Percentiles rank a stretch among this genome's conserved stretches.
Evolutionary conservation across 2,888 invertebrate genomes (phyloP).

Genomic region (Altica lythri): DNA sequence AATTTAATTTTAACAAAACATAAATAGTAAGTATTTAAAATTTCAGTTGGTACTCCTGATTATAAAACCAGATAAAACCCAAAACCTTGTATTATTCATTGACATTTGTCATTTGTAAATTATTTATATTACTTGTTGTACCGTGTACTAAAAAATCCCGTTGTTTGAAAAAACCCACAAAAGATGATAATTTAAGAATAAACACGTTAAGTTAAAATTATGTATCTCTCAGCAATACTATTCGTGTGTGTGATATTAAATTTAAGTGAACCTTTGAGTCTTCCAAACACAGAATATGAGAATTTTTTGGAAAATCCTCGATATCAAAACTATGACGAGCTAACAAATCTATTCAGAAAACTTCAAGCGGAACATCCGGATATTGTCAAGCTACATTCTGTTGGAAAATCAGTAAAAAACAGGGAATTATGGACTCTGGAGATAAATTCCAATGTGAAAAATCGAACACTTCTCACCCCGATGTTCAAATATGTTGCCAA

Average conservation of each 20-base stretch:
- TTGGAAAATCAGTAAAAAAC: constrained; percentile 84
- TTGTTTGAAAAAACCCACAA: neutral
- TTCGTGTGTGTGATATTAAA: constrained; percentile 36
- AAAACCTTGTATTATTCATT: too few relatives aligned
- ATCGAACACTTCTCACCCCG: constrained; percentile 70
- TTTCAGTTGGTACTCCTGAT: too few relatives aligned
- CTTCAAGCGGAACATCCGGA: constrained; percentile 70
- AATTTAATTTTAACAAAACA: too few relatives aligned
- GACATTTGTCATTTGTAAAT: neutral
- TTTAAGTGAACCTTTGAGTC: constrained; percentile 32
- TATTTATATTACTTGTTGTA: neutral
- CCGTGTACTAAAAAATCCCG: too few relatives aligned
- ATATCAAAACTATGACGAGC: constrained; percentile 74
- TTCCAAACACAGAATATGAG: constrained; percentile 53
- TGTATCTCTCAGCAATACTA: constrained; percentile 32
- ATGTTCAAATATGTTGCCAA: constrained; percentile 94
- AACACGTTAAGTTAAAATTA: neutral
- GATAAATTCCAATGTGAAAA: constrained; percentile 71
- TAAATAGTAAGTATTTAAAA: too few relatives aligned
- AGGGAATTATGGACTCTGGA: constrained; percentile 82
- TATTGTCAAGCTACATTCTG: constrained; percentile 70
- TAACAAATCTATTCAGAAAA: constrained; percentile 67
- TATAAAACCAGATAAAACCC: too few relatives aligned
- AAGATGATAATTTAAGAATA: neutral
- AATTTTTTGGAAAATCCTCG: constrained; percentile 63